phyloP scores from a whole-genome alignment of 2,797 vertebrate genomes.

The Spondyliosoma cantharus region DNA sequence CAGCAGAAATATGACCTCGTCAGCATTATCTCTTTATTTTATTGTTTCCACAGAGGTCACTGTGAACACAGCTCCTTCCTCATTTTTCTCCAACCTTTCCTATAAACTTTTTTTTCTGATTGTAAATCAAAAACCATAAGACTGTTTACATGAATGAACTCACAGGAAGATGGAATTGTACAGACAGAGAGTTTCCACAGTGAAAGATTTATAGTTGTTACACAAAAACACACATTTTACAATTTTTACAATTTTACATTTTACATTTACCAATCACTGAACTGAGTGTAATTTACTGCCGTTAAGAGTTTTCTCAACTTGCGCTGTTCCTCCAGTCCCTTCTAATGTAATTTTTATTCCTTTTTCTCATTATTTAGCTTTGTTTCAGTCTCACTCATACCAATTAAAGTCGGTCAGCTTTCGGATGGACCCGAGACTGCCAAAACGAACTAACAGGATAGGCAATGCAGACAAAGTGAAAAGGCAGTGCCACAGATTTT shows the following conservation, averaged over 20 bases:
- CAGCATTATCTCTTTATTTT: constrained; percentile 66
- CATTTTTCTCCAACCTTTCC: constrained; percentile 32
- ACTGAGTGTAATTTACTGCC: constrained; percentile 10
- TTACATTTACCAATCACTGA: too few relatives aligned
- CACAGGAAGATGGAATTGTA: not conserved
- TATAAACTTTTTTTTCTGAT: not conserved
- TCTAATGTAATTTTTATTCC: constrained; percentile 42
- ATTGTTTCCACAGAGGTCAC: constrained; percentile 67
- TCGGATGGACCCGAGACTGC: constrained; percentile 30
- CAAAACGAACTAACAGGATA: constrained; percentile 23
- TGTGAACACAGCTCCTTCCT: constrained; percentile 33
- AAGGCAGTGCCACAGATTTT: too few relatives aligned
- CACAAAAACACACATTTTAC: constrained; percentile 22
- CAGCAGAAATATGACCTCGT: constrained; percentile 65
- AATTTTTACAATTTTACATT: too few relatives aligned
- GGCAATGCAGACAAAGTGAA: constrained; percentile 16
- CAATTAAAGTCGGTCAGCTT: constrained; percentile 55
- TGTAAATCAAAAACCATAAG: constrained; percentile 38
- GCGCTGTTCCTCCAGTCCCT: constrained; percentile 29
- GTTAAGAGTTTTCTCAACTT: constrained; percentile 19
- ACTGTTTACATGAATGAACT: not conserved
- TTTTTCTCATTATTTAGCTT: constrained; percentile 6
- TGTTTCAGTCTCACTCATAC: constrained; percentile 36
- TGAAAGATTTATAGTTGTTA: too few relatives aligned
- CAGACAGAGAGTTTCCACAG: not conserved